A percentile compares a stretch with the other conserved stretches of the same genome.
Conservation (phyloP, 2,797 vertebrate genomes). For the Clarias fuscus region DNA sequence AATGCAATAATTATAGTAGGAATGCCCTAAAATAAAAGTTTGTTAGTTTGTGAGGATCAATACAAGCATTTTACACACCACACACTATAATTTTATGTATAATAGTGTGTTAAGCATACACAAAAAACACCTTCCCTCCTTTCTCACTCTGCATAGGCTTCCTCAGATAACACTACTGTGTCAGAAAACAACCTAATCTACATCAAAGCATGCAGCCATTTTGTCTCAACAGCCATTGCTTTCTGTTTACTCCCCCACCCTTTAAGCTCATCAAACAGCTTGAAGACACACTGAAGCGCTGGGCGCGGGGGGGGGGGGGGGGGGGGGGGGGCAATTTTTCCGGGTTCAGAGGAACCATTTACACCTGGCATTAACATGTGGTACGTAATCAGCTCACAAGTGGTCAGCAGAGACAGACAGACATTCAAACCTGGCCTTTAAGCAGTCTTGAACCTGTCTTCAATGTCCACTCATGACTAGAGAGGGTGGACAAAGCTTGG, state of each 20-base stretch:
- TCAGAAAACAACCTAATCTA: background rate
- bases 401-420: background rate
- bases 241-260: background rate
- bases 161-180: background rate
- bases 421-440: background rate
- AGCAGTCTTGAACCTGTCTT: background rate
- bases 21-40: too few species aligned
- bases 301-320: too few species aligned
- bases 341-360: background rate
- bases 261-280: background rate
- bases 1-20: too few species aligned
- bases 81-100: too few species aligned
- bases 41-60: too few species aligned
- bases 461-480: background rate
- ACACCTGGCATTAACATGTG: constrained; percentile 6
- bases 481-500: background rate
- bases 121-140: background rate
- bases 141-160: background rate
- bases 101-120: too few species aligned
- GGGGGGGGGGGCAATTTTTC: background rate
- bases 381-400: background rate
- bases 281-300: background rate
- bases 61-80: background rate
- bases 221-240: background rate
- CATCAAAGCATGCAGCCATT: constrained; percentile 3